These are phyloP conservation scores for Dyspetes luteomarginatus DNA, from an alignment of 2,888 invertebrate species.

Conservation along the genomic window DNA sequence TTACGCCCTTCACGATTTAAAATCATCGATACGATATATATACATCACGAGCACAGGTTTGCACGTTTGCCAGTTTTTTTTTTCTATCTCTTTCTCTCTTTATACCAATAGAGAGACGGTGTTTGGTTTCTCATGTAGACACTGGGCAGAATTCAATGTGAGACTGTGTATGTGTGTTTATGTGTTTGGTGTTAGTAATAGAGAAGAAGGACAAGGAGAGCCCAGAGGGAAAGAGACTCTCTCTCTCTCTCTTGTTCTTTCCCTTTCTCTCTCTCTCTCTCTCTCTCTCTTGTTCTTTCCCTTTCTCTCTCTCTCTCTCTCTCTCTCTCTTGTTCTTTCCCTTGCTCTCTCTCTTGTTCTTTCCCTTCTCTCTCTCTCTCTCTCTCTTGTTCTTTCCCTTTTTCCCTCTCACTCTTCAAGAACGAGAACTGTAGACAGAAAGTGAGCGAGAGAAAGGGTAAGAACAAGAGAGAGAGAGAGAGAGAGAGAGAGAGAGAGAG, in stretches of 20 bases:
- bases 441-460: neutral
- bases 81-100: conserved; percentile 10
- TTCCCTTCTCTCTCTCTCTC: too few relatives aligned
- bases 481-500: conserved; percentile 9
- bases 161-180: conserved; percentile 4
- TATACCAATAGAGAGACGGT: conserved; percentile 51
- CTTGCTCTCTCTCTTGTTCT: too few relatives aligned
- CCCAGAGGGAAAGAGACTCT: conserved; percentile 15
- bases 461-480: conserved; percentile 11
- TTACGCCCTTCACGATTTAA: too few relatives aligned
- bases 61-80: neutral
- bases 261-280: too few relatives aligned
- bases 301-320: too few relatives aligned
- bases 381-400: too few relatives aligned
- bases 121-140: conserved; percentile 60
- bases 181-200: neutral
- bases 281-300: too few relatives aligned
- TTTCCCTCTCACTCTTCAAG: too few relatives aligned
- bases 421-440: neutral
- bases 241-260: too few relatives aligned
- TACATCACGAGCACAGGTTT: neutral
- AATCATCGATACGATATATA: too few relatives aligned
- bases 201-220: conserved; percentile 39
- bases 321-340: too few relatives aligned
- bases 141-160: conserved; percentile 38